Conservation (phyloP, 2,797 vertebrate species). For the Eleutherodactylus coqui region DNA sequence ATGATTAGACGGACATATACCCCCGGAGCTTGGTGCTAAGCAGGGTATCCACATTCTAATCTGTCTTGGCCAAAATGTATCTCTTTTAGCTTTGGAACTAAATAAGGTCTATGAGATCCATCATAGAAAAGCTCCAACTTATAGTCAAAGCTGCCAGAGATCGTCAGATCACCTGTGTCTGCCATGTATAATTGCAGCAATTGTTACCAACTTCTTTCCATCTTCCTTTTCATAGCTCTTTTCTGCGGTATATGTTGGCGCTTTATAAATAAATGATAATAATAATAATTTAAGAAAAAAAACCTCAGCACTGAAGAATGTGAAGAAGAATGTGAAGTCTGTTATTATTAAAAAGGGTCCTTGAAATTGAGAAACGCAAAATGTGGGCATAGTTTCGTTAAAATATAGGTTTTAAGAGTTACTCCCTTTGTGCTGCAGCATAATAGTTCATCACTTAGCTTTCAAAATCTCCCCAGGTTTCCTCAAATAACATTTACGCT, state of each 20-base stretch:
- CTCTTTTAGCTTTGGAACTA: not conserved
- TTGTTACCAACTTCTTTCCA: not conserved
- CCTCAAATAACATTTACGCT: constrained; percentile 40
- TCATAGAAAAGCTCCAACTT: not conserved
- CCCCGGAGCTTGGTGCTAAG: too few species aligned
- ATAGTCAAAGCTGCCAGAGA: not conserved
- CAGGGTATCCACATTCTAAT: not conserved
- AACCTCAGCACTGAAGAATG: not conserved
- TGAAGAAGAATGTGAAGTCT: constrained; percentile 19
- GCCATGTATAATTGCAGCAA: not conserved
- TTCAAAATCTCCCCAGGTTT: constrained; percentile 48
- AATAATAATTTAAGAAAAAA: constrained; percentile 30
- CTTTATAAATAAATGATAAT: constrained; percentile 39
- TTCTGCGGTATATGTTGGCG: constrained; percentile 24
- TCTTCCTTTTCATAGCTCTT: not conserved
- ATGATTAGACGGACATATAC: not conserved
- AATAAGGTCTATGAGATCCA: not conserved
- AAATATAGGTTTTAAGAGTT: constrained; percentile 49
- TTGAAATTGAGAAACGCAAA: constrained; percentile 34
- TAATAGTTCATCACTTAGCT: constrained; percentile 54
- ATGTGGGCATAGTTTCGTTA: constrained; percentile 24
- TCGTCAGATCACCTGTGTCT: not conserved
- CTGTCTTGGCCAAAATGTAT: not conserved
- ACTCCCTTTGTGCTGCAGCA: constrained; percentile 46
- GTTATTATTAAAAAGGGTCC: constrained; percentile 44